Base-by-base conservation (phyloP, 2,797 vertebrate species). In the Sciurus vulgaris region DNA sequence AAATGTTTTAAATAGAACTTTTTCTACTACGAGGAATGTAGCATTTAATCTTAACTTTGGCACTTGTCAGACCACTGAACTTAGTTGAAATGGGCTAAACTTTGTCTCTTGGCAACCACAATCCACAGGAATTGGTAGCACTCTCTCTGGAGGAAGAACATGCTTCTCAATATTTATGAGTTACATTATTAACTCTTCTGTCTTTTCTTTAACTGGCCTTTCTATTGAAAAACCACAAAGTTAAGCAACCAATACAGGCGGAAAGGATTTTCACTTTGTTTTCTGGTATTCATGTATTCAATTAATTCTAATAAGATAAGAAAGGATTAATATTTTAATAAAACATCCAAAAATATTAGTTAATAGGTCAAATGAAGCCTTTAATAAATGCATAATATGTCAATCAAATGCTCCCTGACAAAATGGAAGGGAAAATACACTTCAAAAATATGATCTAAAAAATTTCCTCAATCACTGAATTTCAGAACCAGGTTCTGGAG, bases 111-210 rank as follows among this genome's bases (percentile, higher is more conserved):
- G 92, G 95, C 76, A 95, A 96, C 76, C 22, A 28, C 77, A 95
- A 81, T 86, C 65, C 67, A 96, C 17, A 49, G 0, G 30, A 86
- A 94, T 63, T 44, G 10, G 72, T 13, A 59, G 56, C 26, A 28
- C 30, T 44, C 15, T 79, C 63, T 91, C 82, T 61, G 76, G n/a
- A 87, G 82, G 70, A 91, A 93, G 56, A 93, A 15, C 24, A 35
- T 4, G 7, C 35, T 89, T 77, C 89, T 96, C 86, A 96, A 87
- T 97, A 96, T 97, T 94, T 91, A 96, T 95, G 81, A 96, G 85
- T 47, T 82, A 65, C 81, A 65, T 38, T 86, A 76, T 92, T 84
- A 83, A 61, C 78, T 77, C 38, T 22, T 86, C 24, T 3, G n/a
- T 79, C 72, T 61, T 69, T 47, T 86, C 30, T 83, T 65, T 22